Evolutionary conservation across 2,888 invertebrate genomes (phyloP).

Genomic region (Hyalella azteca): DNA sequence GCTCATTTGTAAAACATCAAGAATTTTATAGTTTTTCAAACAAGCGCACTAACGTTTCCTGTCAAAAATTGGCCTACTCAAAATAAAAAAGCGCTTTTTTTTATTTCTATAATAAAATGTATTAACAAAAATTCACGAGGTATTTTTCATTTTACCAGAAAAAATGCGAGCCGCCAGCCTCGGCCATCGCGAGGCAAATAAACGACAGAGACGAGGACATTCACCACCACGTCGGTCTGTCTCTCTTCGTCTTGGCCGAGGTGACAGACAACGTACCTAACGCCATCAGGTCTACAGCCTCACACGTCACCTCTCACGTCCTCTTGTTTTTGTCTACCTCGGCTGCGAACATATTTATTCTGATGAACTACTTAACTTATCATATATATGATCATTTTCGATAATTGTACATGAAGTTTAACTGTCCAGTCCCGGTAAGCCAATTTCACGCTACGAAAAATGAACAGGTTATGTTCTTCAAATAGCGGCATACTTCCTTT

Average conservation of each 20-base stretch:
- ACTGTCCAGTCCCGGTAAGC: too few relatives aligned
- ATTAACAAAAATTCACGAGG: not conserved
- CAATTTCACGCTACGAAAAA: too few relatives aligned
- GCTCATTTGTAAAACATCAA: too few relatives aligned
- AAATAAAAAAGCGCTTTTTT: not conserved
- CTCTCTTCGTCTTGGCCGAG: conserved; percentile 55
- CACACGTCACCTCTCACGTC: not conserved
- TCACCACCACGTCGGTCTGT: conserved; percentile 54
- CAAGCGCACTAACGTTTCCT: not conserved
- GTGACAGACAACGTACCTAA: conserved; percentile 54
- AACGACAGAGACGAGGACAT: conserved; percentile 41
- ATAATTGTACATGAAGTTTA: too few relatives aligned
- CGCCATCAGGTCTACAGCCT: conserved; percentile 39
- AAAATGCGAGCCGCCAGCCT: conserved; percentile 42
- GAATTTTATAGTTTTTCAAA: too few relatives aligned
- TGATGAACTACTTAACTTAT: too few relatives aligned
- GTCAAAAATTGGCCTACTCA: not conserved
- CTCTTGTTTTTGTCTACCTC: too few relatives aligned
- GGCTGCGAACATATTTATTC: too few relatives aligned
- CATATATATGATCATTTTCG: too few relatives aligned
- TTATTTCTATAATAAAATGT: not conserved
- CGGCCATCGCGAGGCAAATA: conserved; percentile 47
- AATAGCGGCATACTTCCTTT: too few relatives aligned
- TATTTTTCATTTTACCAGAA: conserved; percentile 38
- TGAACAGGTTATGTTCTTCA: too few relatives aligned